Percentiles rank a stretch among this genome's conserved stretches.
Conservation (phyloP, 2,113 vertebrate species). For the Paramisgurnus dabryanus region DNA sequence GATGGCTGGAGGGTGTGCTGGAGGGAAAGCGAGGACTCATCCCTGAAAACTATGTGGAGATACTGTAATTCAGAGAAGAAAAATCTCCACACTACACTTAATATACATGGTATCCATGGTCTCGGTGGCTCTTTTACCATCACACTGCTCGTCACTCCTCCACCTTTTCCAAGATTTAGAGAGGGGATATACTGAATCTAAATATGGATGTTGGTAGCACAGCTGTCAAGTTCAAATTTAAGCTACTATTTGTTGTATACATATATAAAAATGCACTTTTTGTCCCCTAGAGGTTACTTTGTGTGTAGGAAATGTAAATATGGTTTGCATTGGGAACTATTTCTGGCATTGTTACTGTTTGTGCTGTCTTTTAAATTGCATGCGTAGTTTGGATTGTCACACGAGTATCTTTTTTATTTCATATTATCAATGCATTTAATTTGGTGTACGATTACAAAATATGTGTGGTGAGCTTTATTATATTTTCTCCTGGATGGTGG, state of each 20-base stretch:
- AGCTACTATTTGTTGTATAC: background rate
- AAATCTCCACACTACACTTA: background rate
- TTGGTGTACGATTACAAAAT: slow-evolving; percentile 26
- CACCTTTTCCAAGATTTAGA: background rate
- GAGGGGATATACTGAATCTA: slow-evolving; percentile 8
- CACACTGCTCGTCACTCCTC: background rate
- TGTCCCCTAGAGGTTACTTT: background rate
- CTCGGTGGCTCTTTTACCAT: slow-evolving; percentile 63
- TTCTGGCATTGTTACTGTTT: background rate
- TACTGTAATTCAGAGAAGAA: slow-evolving; percentile 76
- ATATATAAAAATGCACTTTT: slow-evolving; percentile 12
- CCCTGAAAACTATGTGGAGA: slow-evolving; percentile 96
- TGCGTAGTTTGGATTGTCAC: slow-evolving; percentile 38
- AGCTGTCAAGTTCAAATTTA: background rate
- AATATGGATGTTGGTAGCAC: slow-evolving; percentile 7
- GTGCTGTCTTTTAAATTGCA: background rate
- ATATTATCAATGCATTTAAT: slow-evolving; percentile 58
- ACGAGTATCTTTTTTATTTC: slow-evolving; percentile 59
- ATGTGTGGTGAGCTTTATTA: background rate
- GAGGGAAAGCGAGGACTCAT: slow-evolving; percentile 95
- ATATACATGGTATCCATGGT: slow-evolving; percentile 88
- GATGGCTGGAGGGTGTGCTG: slow-evolving; percentile 96
- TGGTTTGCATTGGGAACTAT: background rate
- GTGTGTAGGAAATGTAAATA: slow-evolving; percentile 22
- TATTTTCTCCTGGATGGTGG: background rate